These are phyloP conservation scores for Zingel zingel DNA, from an alignment of 2,113 vertebrate genomes.

Conservation along the genomic window DNA sequence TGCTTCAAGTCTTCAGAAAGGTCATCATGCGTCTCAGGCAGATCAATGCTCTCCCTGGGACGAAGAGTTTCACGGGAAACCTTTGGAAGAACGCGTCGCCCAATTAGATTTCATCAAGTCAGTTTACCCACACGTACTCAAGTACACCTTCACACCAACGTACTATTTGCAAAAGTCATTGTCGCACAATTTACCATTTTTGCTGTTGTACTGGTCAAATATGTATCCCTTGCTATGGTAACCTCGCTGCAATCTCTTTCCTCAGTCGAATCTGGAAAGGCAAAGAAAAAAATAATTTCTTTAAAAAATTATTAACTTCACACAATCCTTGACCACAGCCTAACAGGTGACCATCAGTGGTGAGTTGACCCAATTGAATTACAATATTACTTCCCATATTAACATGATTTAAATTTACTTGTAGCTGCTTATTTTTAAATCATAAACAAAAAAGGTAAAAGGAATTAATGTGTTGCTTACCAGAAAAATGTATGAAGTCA, in stretches of 20 bases:
- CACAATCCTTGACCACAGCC: background rate
- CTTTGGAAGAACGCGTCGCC: slow-evolving; percentile 27
- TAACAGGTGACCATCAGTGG: background rate
- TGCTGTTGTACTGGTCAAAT: slow-evolving; percentile 11
- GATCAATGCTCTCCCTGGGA: background rate
- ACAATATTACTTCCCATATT: background rate
- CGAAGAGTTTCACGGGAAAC: background rate
- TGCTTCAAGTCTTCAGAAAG: slow-evolving; percentile 1
- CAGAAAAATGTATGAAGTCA: slow-evolving; percentile 7
- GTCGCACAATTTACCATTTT: slow-evolving; percentile 60
- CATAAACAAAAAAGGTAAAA: background rate
- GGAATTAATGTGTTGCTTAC: slow-evolving; percentile 31
- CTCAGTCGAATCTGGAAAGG: slow-evolving; percentile 40
- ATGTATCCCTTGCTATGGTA: no score
- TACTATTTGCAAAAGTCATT: background rate
- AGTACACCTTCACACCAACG: background rate
- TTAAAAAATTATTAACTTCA: background rate
- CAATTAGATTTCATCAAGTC: background rate
- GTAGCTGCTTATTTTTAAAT: background rate
- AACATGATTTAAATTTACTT: background rate
- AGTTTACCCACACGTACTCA: background rate
- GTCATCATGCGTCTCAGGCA: background rate
- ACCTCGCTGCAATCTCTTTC: background rate
- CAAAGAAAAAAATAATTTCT: background rate
- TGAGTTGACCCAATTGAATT: no score